Base-by-base conservation (phyloP, 2,113 vertebrate genomes). In the Ibidorhyncha struthersii region DNA sequence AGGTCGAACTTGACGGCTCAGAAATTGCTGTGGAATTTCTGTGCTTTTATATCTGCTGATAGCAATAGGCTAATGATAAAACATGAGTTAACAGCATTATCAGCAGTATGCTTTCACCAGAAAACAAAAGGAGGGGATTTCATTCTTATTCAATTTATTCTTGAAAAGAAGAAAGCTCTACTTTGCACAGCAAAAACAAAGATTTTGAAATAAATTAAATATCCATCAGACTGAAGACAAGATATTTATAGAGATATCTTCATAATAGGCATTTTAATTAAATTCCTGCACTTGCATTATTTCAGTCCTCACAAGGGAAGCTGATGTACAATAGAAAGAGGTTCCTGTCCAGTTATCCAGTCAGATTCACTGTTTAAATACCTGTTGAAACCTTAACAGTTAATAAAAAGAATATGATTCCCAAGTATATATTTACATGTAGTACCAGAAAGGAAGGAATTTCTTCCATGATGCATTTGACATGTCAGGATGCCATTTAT, bases 231-330 rank as follows among this genome's bases (percentile, higher is more conserved):
- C 30, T 43, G 21, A 72, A 93, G 74, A 90, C 56, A 88, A 86
- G 79, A 45, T 92, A 90, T 86, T 93, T 86, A 58, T 65, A 89
- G 55, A 81, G 18, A 53, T 86, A 66, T 8, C 40, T 78, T 86
- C 18, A 70, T 78, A 91, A 96, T 18, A 89, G 4, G 18, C 4
- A 78, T 78, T 94, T 93, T 82, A 97, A 94, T 94, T 86, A 89
- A 93, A 84, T 91, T 69, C 66, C 29, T 61, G 49, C 58, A 65
- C 71, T 38, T 2, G 15, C 40, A 25, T 61, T 73, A 26, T 69
- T 61, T 81, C 58, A 77, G 30, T 34, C 12, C 5, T 93, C 36
- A 72, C 43, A 91, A 72, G 23, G 21, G 36, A 89, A 20, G 25
- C 10, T 76, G 40, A 66, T 49, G 56, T 71, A 56, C 10, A 41